Conservation (phyloP, 2,113 vertebrate genomes). For the Dipodomys ordii region DNA sequence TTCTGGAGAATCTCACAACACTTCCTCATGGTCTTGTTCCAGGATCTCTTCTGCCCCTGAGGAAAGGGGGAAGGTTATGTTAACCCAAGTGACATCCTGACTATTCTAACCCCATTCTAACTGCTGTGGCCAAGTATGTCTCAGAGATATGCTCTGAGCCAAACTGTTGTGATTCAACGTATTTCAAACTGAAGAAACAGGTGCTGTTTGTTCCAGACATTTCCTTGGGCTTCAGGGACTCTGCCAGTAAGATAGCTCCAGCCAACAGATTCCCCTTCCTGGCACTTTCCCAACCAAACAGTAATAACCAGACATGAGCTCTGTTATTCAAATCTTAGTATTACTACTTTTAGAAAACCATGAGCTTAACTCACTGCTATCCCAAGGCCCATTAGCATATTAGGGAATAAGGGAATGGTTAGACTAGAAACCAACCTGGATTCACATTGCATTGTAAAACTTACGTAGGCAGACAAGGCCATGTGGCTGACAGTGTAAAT, state of each 20-base stretch:
- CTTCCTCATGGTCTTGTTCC: not conserved
- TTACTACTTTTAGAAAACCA: not conserved
- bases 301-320: not conserved
- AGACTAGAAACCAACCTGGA: not conserved
- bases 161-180: not conserved
- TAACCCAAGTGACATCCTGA: too few relatives aligned
- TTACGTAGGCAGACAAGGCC: not conserved
- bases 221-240: not conserved
- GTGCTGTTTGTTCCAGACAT: not conserved
- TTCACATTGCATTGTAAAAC: not conserved
- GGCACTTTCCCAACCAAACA: not conserved
- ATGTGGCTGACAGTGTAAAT: not conserved
- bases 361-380: not conserved
- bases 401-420: not conserved
- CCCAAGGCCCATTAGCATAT: not conserved
- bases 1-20: not conserved
- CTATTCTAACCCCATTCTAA: accelerated
- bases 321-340: not conserved
- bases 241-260: not conserved
- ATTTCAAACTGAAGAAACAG: not conserved
- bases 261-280: not conserved
- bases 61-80: not conserved
- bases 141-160: accelerated
- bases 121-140: accelerated
- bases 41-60: not conserved